Conservation (phyloP, 2,113 vertebrate species). For the Nyctibius bracteatus region DNA sequence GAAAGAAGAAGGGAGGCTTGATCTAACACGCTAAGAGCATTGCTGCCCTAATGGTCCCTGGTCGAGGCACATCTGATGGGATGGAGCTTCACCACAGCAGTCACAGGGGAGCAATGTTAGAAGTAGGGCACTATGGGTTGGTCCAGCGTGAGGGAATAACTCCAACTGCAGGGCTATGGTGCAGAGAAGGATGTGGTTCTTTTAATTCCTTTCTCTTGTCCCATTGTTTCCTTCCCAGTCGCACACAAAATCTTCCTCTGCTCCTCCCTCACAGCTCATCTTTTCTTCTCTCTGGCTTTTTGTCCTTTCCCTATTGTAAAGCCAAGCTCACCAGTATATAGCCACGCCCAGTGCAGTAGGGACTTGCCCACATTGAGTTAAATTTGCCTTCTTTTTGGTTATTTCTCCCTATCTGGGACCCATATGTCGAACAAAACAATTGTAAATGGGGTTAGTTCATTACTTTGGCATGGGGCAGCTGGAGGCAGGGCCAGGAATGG, state of each 20-base stretch:
- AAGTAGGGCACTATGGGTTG: not conserved
- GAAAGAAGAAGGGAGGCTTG: not conserved
- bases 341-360: not conserved
- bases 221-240: conserved; percentile 29
- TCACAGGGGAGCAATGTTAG: not conserved
- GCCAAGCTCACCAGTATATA: not conserved
- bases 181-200: conserved; percentile 45
- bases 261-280: not conserved
- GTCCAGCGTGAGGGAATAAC: not conserved
- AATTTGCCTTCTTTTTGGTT: not conserved
- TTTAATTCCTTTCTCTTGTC: conserved; percentile 13
- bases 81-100: not conserved
- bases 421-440: conserved; percentile 29
- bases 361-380: not conserved
- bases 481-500: not conserved
- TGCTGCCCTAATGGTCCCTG: not conserved
- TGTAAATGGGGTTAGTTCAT: not conserved
- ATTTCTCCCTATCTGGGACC: conserved; percentile 20
- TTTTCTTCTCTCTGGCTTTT: not conserved
- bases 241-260: not conserved
- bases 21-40: not conserved
- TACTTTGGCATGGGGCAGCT: not conserved
- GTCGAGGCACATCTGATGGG: not conserved
- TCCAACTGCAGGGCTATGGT: not conserved
- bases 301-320: not conserved